These are phyloP conservation scores for Macrobrachium nipponense DNA, from an alignment of 1,140 invertebrate species.

Conservation along the genomic window DNA sequence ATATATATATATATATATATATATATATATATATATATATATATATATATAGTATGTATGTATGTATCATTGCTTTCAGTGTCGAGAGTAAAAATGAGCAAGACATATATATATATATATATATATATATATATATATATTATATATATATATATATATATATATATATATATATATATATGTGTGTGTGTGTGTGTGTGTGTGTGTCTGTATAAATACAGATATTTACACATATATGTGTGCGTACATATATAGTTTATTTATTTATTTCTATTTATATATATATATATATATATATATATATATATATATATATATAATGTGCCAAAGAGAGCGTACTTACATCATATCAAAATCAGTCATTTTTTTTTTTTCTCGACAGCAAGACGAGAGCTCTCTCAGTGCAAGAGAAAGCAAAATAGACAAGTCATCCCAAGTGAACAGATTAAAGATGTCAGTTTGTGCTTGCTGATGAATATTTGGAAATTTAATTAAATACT, in stretches of 20 bases:
- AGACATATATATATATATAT: background rate
- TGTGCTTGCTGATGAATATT: too few species aligned
- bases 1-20: too few species aligned
- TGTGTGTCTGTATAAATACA: background rate
- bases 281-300: conserved; percentile 8
- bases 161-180: conserved; percentile 17
- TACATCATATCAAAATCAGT: too few species aligned
- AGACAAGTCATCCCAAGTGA: too few species aligned
- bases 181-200: background rate
- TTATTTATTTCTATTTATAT: background rate
- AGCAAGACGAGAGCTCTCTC: too few species aligned
- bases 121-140: conserved; percentile 1
- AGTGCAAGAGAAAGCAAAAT: too few species aligned
- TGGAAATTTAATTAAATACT: too few species aligned
- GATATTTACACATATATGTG: background rate
- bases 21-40: background rate
- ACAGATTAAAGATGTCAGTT: too few species aligned
- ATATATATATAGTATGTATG: conserved; percentile 3
- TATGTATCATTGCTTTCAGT: too few species aligned
- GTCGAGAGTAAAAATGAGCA: too few species aligned
- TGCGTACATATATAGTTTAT: background rate
- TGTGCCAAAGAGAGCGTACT: too few species aligned
- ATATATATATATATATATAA: conserved; percentile 3
- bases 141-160: background rate
- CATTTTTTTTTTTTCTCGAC: too few species aligned